Base-by-base conservation (phyloP, 2,888 invertebrate species). In the Emmelina monodactyla region DNA sequence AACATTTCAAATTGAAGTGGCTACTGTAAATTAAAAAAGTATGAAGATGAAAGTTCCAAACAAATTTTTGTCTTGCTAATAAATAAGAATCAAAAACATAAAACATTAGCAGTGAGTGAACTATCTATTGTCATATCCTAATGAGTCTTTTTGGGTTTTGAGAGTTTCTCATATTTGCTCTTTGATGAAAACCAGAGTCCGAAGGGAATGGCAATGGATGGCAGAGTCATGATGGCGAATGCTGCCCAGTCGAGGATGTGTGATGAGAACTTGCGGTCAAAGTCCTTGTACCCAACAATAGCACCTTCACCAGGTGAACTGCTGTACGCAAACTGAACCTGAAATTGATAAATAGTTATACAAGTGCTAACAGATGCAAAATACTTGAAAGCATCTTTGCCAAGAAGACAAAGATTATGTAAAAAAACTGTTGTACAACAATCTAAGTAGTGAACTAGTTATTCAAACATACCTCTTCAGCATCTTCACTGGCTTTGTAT, bases 231-330 rank as follows among this genome's bases (percentile, higher is more conserved):
- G 37, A 98, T 87, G 22, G 94, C 94, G 61, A 99, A 99, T 15
- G 96, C 94, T 35, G 90, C 83, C 99, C 98, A 99, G 75, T 97
- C 97, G 41, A 95, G 91, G 62, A 94, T 89, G 76, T 97, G 97
- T 0, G 97, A 94, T 2, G 97, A 97, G 81, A 97, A 97, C 60
- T 94, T 92, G 71, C 95, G 92, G 73, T 97, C 94, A 58, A 91
- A 97, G 69, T 97, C 97, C 53, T 80, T 89, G 82, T 88, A 91
- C 10, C 94, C 91, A 34, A 95, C 91, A 56, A 97, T 94, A 36
- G 91, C 91, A 44, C 97, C 97, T 76, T 98, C 94, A 37, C 98
- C 98, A 5, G 97, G 98, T 47, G 97, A 92, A 50, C 95, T 97
- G 64, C 87, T 88, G 54, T 83, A 69, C 5, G 87, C 79, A 55